Percentiles rank a stretch among this genome's conserved stretches.
These are phyloP conservation scores for Darevskia nairensis DNA, from an alignment of 2,797 vertebrate genomes.

Conservation along the genomic window DNA sequence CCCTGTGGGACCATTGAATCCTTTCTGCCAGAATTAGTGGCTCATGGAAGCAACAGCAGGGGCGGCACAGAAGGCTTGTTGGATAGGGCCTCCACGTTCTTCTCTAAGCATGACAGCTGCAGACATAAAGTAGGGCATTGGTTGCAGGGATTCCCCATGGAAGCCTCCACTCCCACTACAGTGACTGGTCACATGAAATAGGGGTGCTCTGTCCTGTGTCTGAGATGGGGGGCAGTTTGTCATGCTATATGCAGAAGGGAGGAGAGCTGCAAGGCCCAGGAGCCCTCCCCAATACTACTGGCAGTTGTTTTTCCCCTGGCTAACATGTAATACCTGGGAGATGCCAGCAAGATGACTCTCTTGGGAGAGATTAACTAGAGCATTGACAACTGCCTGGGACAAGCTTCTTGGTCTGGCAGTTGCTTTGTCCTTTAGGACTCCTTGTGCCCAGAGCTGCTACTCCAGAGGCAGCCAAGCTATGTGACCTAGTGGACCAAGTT, in stretches of 20 bases:
- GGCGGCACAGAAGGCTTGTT: background rate
- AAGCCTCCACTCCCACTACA: no score
- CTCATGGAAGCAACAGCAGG: background rate
- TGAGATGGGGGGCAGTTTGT: background rate
- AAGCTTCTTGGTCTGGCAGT: no score
- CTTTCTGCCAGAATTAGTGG: background rate
- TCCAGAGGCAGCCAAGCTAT: background rate
- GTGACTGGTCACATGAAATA: no score
- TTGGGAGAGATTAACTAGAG: no score
- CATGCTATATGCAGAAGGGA: background rate
- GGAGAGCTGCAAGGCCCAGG: background rate
- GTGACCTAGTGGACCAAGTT: background rate
- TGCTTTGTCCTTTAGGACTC: no score
- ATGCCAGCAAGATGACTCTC: no score
- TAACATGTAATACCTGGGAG: background rate
- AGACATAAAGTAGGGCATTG: no score
- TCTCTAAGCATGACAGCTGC: no score
- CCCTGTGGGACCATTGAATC: slow-evolving; percentile 39
- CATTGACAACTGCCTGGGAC: no score
- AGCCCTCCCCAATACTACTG: background rate
- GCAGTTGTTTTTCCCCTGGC: background rate
- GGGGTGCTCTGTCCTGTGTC: no score
- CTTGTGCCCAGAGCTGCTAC: background rate
- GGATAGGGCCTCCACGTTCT: no score
- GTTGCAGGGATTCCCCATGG: no score